Conservation (phyloP, 2,797 vertebrate species). For the Calcarius lapponicus region DNA sequence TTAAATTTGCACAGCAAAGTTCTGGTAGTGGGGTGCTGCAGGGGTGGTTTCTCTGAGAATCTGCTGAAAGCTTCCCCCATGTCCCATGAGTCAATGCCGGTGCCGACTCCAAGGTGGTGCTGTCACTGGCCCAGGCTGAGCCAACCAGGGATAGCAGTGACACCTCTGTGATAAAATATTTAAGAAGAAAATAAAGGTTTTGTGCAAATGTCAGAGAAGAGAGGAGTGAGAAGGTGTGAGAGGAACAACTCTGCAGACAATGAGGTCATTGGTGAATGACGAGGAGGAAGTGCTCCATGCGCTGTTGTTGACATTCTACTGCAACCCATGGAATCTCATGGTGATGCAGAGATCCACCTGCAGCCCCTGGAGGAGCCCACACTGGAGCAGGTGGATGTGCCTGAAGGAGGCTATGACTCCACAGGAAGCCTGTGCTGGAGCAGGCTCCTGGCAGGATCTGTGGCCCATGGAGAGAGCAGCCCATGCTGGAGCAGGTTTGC, state of each 20-base stretch:
- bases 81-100: neutral
- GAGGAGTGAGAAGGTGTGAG: neutral
- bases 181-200: neutral
- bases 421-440: fast-evolving
- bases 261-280: neutral
- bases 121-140: neutral
- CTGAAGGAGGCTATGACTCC: neutral
- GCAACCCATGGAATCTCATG: neutral
- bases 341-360: neutral
- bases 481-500: neutral
- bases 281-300: neutral
- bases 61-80: neutral
- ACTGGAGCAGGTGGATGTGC: neutral
- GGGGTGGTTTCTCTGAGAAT: neutral
- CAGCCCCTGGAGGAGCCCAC: neutral
- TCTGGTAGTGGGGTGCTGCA: neutral
- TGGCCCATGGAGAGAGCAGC: neutral
- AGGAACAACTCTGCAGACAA: neutral
- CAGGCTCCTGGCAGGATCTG: neutral
- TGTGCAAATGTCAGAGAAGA: neutral
- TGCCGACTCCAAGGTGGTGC: neutral
- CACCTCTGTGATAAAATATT: neutral
- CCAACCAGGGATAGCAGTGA: neutral
- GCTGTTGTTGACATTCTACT: neutral
- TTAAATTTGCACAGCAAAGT: neutral